Base-by-base conservation (phyloP, 2,113 vertebrate genomes). In the Balaenoptera acutorostrata region DNA sequence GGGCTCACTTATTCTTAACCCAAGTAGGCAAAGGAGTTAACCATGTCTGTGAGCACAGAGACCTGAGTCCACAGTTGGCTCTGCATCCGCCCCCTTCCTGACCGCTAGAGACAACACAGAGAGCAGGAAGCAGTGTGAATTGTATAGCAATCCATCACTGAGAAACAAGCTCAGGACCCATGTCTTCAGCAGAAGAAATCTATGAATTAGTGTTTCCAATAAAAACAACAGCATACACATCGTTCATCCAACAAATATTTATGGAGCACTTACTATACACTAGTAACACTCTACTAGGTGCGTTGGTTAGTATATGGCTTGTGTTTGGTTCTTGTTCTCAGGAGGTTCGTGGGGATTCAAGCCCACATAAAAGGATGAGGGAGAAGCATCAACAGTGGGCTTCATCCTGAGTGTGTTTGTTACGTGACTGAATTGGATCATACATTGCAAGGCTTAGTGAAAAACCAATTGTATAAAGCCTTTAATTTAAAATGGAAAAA, bases 401-500 rank as follows among this genome's bases (percentile, higher is more conserved):
- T 80, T 84, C 80, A 63, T 36, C 71, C 75, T 89, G 57, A 92
- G 46, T 12, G 29, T 74, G 39, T 85, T 84, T 92, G 74, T 63
- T 96, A 21, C 59, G 10, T 95, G 93, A 95, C 41, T 95, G 87
- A 93, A 96, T 87, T 96, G 72, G 92, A 95, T 95, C 83, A 66
- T 93, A 57, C 90, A 64, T 95, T 96, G 96, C 82, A 93, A 95
- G 77, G 46, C 88, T 93, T 97, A 20, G 46, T 78, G 87, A 88
- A 96, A 97, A 97, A 61, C 74, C 77, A 87, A 84, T 87, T 96
- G 92, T 27, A 97, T 41, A 97, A 98, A 94, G 57, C 71, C 96
- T 98, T 96, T 97, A 81, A 97, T 96, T 97, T 96, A 96, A 96
- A 97, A 96, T 96, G 83, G 94, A 77, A 97, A 97, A 95, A 96